A percentile compares a stretch with the other conserved stretches of the same genome.
These are phyloP conservation scores for Bombus waltoni DNA, from an alignment of 1,140 invertebrate species.

Conservation along the genomic window DNA sequence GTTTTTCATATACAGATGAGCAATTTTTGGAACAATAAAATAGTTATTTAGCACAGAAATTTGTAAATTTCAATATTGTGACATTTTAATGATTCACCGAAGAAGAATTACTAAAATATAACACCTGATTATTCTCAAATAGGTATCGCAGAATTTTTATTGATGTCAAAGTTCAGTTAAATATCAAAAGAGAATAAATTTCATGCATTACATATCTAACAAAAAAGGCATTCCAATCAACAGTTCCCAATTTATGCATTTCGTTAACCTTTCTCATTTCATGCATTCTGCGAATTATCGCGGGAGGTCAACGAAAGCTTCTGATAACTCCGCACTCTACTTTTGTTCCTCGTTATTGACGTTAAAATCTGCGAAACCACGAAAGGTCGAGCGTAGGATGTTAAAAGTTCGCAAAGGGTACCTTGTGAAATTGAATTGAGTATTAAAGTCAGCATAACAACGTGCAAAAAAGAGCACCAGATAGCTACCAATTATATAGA, in stretches of 20 bases:
- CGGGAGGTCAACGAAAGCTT: neutral
- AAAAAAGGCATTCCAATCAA: neutral
- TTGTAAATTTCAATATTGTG: neutral
- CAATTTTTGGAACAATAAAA: no score
- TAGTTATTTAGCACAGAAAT: neutral
- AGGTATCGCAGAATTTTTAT: neutral
- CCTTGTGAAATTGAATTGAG: constrained; percentile 30
- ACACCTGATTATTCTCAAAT: neutral
- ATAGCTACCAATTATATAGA: neutral
- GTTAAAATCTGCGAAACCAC: neutral
- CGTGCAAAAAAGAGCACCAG: neutral
- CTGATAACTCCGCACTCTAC: neutral
- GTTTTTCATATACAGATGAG: no score
- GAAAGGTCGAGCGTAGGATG: constrained; percentile 16
- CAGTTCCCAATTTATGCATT: constrained; percentile 16
- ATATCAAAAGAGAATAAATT: neutral
- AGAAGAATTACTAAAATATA: neutral
- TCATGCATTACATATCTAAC: neutral
- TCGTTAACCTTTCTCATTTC: constrained; percentile 11
- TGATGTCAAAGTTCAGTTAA: neutral
- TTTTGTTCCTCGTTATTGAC: neutral
- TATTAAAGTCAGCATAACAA: neutral
- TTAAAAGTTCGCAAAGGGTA: constrained; percentile 34
- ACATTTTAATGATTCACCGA: neutral
- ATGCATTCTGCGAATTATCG: neutral